Evolutionary conservation across 1,140 invertebrate species (phyloP), one percentile per base, ranked within the genome.

Genomic region (Nautilus pompilius): DNA sequence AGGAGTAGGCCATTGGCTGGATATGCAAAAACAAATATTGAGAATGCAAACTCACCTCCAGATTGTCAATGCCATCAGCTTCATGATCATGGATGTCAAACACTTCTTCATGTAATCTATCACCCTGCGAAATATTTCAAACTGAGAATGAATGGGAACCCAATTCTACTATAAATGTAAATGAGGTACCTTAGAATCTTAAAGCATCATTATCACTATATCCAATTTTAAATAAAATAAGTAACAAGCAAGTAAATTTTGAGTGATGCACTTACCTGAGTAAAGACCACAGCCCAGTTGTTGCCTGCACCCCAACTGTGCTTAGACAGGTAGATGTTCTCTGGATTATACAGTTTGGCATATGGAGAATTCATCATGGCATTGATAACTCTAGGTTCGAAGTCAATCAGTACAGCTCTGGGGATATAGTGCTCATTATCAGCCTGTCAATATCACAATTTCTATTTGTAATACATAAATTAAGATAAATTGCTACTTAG

Each of bases 371-470:
- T 94, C 88, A 98, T 90, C 58, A 99, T 99, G 5, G 90, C 90
- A 78, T 99, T 93, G 71, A 99, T 98, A 33, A 99, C 98, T 72
- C 97, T 86, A 3, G 97, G 97, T 83, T 99, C 97, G 66, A 99
- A 85, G 86, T 99, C 97, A 20, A 99, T 80, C 5, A 99, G 84
- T 6, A 99, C 95, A 32, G 96, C 92, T 76, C 97, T 84, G 2
- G 97, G 97, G 73, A 99, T 98, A 81, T 99, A 99, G 83, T 99
- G 96, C 74, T 98, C 93, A 86, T 99, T 96, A 84, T 99, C 97
- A 3, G 97, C 90, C 85, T 89, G 66, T n/a, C n/a, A n/a, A n/a
- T n/a, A n/a, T n/a, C n/a, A n/a, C n/a, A n/a, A n/a, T n/a, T n/a
- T n/a, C n/a, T n/a, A n/a, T n/a, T n/a, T n/a, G n/a, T n/a, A n/a